Evolutionary conservation across 53 echinoderm and acorn worm genomes (phyloP), one percentile per base, ranked within the genome.

Genomic region (Echinarachnius parma): DNA sequence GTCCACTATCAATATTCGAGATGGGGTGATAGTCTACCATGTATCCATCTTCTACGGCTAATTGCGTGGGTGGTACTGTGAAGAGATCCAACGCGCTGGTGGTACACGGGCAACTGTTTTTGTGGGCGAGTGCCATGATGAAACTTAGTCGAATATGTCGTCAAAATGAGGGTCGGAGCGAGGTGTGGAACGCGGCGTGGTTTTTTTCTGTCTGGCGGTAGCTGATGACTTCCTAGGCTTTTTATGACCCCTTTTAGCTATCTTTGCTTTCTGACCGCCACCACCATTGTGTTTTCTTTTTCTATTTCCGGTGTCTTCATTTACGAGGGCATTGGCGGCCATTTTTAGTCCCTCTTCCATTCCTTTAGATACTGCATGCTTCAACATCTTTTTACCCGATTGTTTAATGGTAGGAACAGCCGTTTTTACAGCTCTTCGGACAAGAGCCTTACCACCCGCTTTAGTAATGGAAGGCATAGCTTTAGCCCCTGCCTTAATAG

Each of bases 81-180:
- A n/a, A n/a, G n/a, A n/a, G n/a, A n/a, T n/a, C n/a, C n/a, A n/a
- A n/a, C n/a, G n/a, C n/a, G n/a, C n/a, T n/a, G n/a, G n/a, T 75
- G 62, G 21, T 84, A 37, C 3, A 71, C 61, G 5, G 66, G 76
- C 26, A 39, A 13, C 42, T 39, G 42, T 39, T 39, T 39, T 39
- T 13, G 13, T 39, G 42, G 7, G 13, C 42, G 42, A 39, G 42
- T 39, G 7, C 42, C 42, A 39, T 39, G 42, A 7, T 39, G 42
- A n/a, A n/a, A n/a, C 13, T 13, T 39, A 39, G 13, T 39, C 7
- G 13, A 39, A 39, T 9, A 39, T 39, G 13, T 39, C 42, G 42
- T 39, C 42, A 39, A 39, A 39, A 7, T 39, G 7, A 13, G 42
- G 13, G 7, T 7, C 13, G 42, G 7, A 13, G 13, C 42, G 42